Base-by-base conservation (phyloP, 2,888 invertebrate genomes). In the Callyntrura guangdongensis region DNA sequence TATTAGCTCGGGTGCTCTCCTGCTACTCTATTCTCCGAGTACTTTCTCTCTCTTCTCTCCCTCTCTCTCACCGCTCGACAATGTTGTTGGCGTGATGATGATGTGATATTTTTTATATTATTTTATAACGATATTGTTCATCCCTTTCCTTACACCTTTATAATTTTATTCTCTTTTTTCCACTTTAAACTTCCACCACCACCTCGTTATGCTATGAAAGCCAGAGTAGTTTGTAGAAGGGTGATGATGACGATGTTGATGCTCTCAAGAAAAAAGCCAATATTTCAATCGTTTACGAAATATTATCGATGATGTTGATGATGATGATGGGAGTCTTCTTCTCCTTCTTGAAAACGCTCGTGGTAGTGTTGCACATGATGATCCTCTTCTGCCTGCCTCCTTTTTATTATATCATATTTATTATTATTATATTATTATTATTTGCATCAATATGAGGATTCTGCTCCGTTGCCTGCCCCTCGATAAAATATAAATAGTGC, bases 281-380 rank as follows among this genome's bases (percentile, higher is more conserved):
- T 86, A 86, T 86, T 86, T 86, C 86, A 86, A 86, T 86, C 86
- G 86, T 86, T 86, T 86, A 86, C 86, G 79, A 86, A 86, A 86
- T 64, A 86, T 86, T 86, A 86, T 86, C 86, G 77, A 86, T 64
- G 77, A 77, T 79, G 72, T 45, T 59, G 85, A 85, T 72, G 59
- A 79, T 79, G 79, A 25, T 77, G 77, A 79, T 59, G 79, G 79
- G 79, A 56, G 79, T 79, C 27, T 72, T 25, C 67, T 67, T 74
- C 74, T 77, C 47, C 36, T 36, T 36, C 36, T 36, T 36, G 36
- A 61, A 27, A 47, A 85, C 53, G 84, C 79, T 79, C 56, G 79
- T 79, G 79, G 79, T 79, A 79, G 56, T 79, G 79, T 79, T 79
- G 79, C 79, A 56, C 59, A 85, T 72, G 84, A 69, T 85, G 84